Percentiles rank a stretch among this genome's conserved stretches.
phyloP scores from a whole-genome alignment of 2,888 invertebrate genomes.

The Sinhomidia bicolor region DNA sequence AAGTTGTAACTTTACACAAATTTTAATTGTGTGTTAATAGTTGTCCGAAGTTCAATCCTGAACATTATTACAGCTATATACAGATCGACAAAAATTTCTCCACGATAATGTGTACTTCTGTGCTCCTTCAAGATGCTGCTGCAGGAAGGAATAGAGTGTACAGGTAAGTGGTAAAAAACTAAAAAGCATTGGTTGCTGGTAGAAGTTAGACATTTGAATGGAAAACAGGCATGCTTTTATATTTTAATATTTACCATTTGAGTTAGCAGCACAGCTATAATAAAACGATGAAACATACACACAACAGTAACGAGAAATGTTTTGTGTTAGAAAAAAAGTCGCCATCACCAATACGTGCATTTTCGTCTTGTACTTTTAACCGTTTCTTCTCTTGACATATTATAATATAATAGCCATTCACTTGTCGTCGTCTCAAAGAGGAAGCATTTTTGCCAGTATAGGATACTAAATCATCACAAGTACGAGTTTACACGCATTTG shows the following conservation, averaged over 20 bases:
- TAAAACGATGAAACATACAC: slow-evolving; percentile 49
- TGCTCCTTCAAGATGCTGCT: too few species aligned
- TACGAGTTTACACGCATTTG: background rate
- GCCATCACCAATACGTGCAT: background rate
- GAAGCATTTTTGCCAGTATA: slow-evolving; percentile 29
- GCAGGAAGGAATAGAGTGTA: too few species aligned
- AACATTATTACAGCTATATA: background rate
- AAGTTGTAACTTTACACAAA: slow-evolving; percentile 15
- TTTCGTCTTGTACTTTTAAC: background rate
- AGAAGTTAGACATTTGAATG: too few species aligned
- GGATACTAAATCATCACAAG: too few species aligned
- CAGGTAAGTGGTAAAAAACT: too few species aligned
- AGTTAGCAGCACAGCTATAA: slow-evolving; percentile 52
- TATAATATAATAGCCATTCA: slow-evolving; percentile 51
- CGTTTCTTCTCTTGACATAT: slow-evolving; percentile 18
- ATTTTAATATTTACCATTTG: slow-evolving; percentile 54
- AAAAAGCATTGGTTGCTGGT: too few species aligned
- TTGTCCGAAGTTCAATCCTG: background rate
- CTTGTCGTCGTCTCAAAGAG: slow-evolving; percentile 30
- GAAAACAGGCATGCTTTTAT: too few species aligned
- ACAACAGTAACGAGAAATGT: background rate
- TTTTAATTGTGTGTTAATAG: background rate
- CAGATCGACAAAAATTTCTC: too few species aligned
- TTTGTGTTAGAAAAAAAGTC: background rate
- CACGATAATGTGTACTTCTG: background rate